phyloP scores from a whole-genome alignment of 2,113 vertebrate genomes.

The Zosterops japonicus region DNA sequence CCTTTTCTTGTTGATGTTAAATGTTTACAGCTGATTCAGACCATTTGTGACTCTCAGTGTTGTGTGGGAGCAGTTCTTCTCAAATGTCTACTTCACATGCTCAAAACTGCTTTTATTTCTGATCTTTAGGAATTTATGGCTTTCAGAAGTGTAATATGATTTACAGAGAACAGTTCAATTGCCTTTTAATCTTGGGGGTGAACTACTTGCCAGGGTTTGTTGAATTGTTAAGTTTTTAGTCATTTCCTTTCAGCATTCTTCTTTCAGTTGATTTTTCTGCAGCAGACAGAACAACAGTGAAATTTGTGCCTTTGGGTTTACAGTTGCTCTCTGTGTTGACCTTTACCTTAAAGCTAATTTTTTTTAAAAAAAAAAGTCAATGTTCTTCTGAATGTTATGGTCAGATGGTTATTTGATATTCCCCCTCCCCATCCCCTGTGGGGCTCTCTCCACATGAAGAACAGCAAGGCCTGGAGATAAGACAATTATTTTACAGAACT shows the following conservation, averaged over 20 bases:
- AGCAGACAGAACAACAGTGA: background rate
- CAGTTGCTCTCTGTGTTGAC: background rate
- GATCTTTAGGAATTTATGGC: background rate
- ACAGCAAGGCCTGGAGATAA: background rate
- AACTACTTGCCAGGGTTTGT: background rate
- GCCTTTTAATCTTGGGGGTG: background rate
- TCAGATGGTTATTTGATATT: background rate
- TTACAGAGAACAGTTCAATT: background rate
- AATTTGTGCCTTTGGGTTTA: background rate
- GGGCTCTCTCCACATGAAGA: background rate
- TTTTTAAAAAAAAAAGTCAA: background rate
- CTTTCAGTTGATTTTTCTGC: background rate
- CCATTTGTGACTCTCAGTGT: background rate
- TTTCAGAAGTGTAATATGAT: background rate
- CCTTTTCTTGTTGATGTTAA: background rate
- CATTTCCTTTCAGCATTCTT: background rate
- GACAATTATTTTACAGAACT: background rate
- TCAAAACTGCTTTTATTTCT: background rate
- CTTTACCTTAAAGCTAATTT: background rate
- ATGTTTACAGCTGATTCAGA: background rate
- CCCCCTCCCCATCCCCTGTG: rapidly evolving
- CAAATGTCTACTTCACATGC: background rate
- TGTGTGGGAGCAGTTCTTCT: background rate
- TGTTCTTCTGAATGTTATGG: background rate
- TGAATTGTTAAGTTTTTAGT: background rate